phyloP scores from a whole-genome alignment of 53 echinoderm and acorn worm species.

The Echinarachnius parma region DNA sequence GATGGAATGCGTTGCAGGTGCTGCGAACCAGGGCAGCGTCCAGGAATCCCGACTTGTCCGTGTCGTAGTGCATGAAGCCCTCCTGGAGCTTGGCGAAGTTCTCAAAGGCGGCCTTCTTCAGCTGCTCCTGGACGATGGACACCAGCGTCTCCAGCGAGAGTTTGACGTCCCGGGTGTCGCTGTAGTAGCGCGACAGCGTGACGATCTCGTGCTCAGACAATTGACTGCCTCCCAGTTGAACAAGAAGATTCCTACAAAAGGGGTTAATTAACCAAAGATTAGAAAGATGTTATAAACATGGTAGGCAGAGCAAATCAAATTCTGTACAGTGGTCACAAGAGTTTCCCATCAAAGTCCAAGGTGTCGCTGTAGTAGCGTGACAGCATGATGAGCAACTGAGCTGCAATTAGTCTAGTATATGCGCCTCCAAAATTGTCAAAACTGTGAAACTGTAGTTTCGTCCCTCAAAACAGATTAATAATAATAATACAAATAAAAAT shows the following conservation, averaged over 20 bases:
- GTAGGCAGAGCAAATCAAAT: too few relatives aligned
- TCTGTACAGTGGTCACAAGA: conserved; percentile 81
- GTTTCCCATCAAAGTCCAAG: conserved; percentile 73
- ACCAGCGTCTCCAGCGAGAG: conserved; percentile 75
- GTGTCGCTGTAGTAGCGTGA: conserved; percentile 93
- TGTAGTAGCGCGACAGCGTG: conserved; percentile 79
- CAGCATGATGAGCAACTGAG: conserved; percentile 80
- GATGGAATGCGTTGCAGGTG: conserved; percentile 91
- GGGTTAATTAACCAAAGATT: too few relatives aligned
- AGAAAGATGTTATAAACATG: too few relatives aligned
- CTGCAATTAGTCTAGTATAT: too few relatives aligned
- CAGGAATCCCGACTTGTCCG: conserved; percentile 84
- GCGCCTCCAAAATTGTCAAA: too few relatives aligned
- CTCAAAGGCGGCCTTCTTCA: conserved; percentile 89
- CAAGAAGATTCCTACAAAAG: conserved; percentile 73
- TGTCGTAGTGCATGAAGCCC: conserved; percentile 77
- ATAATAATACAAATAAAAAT: too few relatives aligned
- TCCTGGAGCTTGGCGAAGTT: conserved; percentile 91
- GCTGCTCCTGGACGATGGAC: conserved; percentile 91
- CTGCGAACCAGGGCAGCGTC: conserved; percentile 80
- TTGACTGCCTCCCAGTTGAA: conserved; percentile 76
- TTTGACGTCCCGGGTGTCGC: conserved; percentile 87
- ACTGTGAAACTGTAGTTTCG: too few relatives aligned
- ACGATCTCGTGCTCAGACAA: conserved; percentile 93
- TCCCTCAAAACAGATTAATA: too few relatives aligned